A percentile compares a stretch with the other conserved stretches of the same genome.
phyloP scores from a whole-genome alignment of 1,140 invertebrate genomes.

The Drosophila pseudoananassae region DNA sequence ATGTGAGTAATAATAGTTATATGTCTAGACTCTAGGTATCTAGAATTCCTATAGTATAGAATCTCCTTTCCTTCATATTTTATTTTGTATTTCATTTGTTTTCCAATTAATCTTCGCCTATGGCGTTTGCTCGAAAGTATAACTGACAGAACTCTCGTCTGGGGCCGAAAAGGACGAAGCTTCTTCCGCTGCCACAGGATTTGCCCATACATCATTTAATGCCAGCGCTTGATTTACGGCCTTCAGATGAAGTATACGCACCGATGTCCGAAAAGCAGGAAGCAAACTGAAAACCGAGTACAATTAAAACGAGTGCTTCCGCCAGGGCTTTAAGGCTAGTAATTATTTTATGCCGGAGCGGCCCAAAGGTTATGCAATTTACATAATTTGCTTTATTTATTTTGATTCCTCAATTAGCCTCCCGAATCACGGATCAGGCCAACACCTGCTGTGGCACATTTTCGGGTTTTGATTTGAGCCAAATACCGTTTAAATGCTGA shows the following conservation, averaged over 20 bases:
- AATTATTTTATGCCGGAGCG: not conserved
- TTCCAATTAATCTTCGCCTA: conserved; percentile 19
- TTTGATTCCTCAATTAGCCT: conserved; percentile 33
- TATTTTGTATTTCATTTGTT: not conserved
- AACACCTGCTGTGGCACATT: conserved; percentile 39
- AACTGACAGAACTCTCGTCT: conserved; percentile 19
- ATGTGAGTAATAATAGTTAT: too few species aligned
- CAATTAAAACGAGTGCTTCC: conserved; percentile 9
- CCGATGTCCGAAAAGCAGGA: not conserved
- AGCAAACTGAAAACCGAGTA: conserved; percentile 1
- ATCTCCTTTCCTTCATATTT: not conserved
- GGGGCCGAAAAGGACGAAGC: not conserved
- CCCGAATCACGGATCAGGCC: not conserved
- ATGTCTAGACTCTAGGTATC: too few species aligned
- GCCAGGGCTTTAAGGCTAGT: conserved; percentile 7
- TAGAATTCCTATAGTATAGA: too few species aligned
- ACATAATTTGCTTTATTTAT: conserved; percentile 34
- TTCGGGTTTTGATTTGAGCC: conserved; percentile 49
- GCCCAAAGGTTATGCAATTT: conserved; percentile 1
- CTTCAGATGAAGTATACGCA: conserved; percentile 42
- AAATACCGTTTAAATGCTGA: conserved; percentile 44
- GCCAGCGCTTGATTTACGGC: conserved; percentile 27
- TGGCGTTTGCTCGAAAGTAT: conserved; percentile 14
- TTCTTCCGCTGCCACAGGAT: conserved; percentile 15
- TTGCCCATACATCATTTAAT: conserved; percentile 30